Conservation (phyloP, 1,140 invertebrate species). For the Drosophila auraria region DNA sequence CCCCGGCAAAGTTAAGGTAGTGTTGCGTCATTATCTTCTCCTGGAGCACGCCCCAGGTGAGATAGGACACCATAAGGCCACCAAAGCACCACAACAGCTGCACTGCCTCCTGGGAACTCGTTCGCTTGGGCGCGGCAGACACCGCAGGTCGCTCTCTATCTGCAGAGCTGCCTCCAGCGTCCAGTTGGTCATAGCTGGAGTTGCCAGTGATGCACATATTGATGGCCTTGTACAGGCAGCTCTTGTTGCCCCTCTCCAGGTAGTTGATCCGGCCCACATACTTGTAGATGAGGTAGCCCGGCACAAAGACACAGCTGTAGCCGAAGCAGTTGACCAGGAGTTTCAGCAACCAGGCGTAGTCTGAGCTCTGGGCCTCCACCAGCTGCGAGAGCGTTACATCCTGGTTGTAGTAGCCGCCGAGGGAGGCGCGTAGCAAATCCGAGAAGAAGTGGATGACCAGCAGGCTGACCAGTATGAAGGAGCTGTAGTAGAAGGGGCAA, state of each 20-base stretch:
- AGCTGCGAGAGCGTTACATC: conserved; percentile 78
- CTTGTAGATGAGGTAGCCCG: conserved; percentile 93
- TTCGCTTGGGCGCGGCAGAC: conserved; percentile 67
- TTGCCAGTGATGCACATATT: conserved; percentile 89
- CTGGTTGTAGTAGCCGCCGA: conserved; percentile 66
- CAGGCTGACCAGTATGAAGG: conserved; percentile 70
- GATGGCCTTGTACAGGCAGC: conserved; percentile 86
- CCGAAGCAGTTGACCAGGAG: conserved; percentile 93
- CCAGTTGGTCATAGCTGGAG: conserved; percentile 50
- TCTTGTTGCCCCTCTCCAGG: conserved; percentile 88
- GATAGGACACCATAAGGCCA: conserved; percentile 95
- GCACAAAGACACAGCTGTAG: conserved; percentile 95
- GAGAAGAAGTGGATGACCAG: conserved; percentile 81
- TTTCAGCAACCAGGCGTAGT: conserved; percentile 92
- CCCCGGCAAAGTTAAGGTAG: conserved; percentile 88
- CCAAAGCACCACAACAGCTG: conserved; percentile 92
- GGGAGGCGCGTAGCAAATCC: conserved; percentile 65
- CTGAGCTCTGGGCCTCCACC: conserved; percentile 74
- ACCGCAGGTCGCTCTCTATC: conserved; percentile 64
- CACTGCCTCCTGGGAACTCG: conserved; percentile 87
- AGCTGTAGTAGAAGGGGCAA: conserved; percentile 31
- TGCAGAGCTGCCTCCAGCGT: conserved; percentile 71
- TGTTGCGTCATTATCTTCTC: conserved; percentile 96
- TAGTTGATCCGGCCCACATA: conserved; percentile 93
- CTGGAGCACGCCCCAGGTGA: conserved; percentile 97